A percentile compares a stretch with the other conserved stretches of the same genome.
Conservation (phyloP, 2,797 vertebrate species). For the Phoeniculus purpureus region DNA sequence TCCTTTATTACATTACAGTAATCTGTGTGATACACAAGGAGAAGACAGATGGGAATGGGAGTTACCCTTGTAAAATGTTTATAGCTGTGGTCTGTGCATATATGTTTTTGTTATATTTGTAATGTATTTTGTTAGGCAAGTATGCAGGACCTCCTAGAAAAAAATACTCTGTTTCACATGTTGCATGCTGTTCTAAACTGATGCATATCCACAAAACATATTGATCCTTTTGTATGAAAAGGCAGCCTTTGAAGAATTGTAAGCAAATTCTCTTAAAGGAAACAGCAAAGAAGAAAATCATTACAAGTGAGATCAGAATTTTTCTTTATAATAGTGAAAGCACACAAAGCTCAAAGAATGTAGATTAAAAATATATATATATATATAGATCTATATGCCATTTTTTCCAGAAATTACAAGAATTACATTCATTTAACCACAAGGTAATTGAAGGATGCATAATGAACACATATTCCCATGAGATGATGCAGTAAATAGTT, state of each 20-base stretch:
- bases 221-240: background rate
- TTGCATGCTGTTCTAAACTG: background rate
- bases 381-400: background rate
- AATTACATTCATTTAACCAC: background rate
- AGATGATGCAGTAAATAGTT: background rate
- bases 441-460: background rate
- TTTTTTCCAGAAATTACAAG: background rate
- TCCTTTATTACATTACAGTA: constrained; percentile 42
- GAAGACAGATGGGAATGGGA: constrained; percentile 36
- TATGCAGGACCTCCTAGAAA: constrained; percentile 16
- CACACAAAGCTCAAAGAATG: background rate
- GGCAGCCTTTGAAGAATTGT: background rate
- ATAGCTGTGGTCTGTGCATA: constrained; percentile 39
- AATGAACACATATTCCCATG: background rate
- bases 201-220: background rate
- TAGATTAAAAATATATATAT: background rate
- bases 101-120: constrained; percentile 47
- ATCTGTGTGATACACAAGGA: constrained; percentile 44
- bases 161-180: constrained; percentile 1
- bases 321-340: background rate
- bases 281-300: background rate
- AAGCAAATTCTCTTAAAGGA: background rate
- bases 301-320: background rate
- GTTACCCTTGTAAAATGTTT: constrained; percentile 41
- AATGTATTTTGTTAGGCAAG: constrained; percentile 62